Base-by-base conservation (phyloP, 2,888 invertebrate species). In the Drosophila cyrtoloma region DNA sequence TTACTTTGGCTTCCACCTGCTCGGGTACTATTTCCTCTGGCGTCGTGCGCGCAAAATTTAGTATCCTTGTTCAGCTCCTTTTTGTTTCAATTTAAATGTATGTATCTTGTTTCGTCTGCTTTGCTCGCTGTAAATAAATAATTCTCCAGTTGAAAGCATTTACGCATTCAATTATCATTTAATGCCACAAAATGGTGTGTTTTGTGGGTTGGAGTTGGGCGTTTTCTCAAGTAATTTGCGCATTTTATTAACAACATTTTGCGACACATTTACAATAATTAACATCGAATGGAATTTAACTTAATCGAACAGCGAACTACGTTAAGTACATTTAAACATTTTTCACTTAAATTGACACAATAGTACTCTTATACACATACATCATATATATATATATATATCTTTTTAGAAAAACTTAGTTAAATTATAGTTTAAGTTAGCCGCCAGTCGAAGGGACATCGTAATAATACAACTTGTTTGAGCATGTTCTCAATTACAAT, bases 11-110 rank as follows among this genome's bases (percentile, higher is more conserved):
- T 97, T 97, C 93, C 97, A 97, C 91, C 84, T 95, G 10, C 92
- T 97, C 22, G 97, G 96, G 0, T 96, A 96, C 72, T 82, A 96
- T 0, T 96, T 96, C 60, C 94, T 97, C 5, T 95, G 95, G 93
- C 94, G 95, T 59, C 94, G 96, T 58, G 95, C 95, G 3, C 94
- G 94, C 67, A 94, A 94, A 93, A 95, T 95, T 69, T 92, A 82
- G 44, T 37, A 30, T 50, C 3, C 26, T n/a, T 30, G 14, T 16
- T 7, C 3, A 4, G 12, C 5, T 55, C 26, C 47, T 37, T 42
- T 33, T 26, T 44, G n/a, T 42, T 22, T 28, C 57, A 10, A 26
- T 39, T 56, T 3, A 16, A 57, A 26, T 47, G 47, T 14, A 0
- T 14, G 14, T 65, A 57, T 61, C 30, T 58, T 39, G n/a, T 33